Evolutionary conservation across 2,888 invertebrate genomes (phyloP), one percentile per base, ranked within the genome.

Genomic region (Atrina japonica): DNA sequence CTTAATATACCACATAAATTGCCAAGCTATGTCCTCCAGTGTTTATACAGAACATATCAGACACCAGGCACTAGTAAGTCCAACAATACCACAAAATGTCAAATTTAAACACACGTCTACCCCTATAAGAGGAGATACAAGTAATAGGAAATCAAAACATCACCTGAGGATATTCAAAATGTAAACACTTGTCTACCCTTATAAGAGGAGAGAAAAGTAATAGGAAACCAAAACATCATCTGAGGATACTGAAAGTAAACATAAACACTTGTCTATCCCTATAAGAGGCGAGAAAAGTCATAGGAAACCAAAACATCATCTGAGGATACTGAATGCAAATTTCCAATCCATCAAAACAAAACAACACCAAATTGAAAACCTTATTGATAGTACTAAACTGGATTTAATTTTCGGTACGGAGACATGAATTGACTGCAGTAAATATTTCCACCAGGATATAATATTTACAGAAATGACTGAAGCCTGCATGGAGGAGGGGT

Each of bases 281-380:
- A 52, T 14, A 16, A 43, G 43, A 27, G 43, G 14, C n/a, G 43
- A 45, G 52, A 25, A 35, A 21, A 18, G 16, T 11, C 21, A 43
- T 50, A n/a, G 21, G 0, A 53, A 41, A 53, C 1, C 41, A 2
- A 29, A 47, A 50, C 7, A 5, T 29, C 66, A 58, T 23, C 2
- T 66, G 1, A 41, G 30, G 18, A 35, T 66, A 6, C 40, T 66
- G 0, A 66, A 49, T 41, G 43, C 59, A 1, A 66, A 66, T 16
- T 59, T 16, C 43, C 66, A 66, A 14, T 65, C 64, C 0, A 59
- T 59, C 0, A 59, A 52, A 50, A 47, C 23, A 2, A 66, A 66
- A 50, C 58, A 66, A 35, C 0, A 1, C 0, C 7, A 11, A 25
- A 2, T 66, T 1, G 23, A 66, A 23, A 59, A 66, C 27, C 25